A percentile compares a stretch with the other conserved stretches of the same genome.
These are phyloP conservation scores for Drosophila longiperda DNA, from an alignment of 2,888 invertebrate species.

Conservation along the genomic window DNA sequence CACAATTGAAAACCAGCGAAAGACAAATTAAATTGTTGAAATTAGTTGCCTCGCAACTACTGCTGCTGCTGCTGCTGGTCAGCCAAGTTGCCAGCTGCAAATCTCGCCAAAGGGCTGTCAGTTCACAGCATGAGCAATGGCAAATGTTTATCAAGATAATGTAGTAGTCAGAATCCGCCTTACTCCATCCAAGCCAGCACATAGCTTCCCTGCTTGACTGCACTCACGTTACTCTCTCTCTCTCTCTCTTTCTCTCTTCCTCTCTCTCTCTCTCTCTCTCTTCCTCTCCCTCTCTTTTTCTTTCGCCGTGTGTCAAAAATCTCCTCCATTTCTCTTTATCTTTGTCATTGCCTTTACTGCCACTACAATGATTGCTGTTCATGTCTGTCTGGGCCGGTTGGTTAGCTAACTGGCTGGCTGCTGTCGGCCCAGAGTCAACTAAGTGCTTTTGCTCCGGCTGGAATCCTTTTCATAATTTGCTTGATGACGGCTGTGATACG, in stretches of 20 bases:
- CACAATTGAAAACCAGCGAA: constrained; percentile 24
- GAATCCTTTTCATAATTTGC: constrained; percentile 75
- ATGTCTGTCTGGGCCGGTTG: constrained; percentile 14
- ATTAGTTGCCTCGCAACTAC: constrained; percentile 5
- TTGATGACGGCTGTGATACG: constrained; percentile 65
- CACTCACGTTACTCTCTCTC: constrained; percentile 62
- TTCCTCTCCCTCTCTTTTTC: constrained; percentile 12
- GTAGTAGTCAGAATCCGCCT: constrained; percentile 71
- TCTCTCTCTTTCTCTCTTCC: constrained; percentile 7
- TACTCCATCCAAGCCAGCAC: constrained; percentile 33
- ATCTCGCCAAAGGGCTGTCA: constrained; percentile 31
- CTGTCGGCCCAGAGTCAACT: constrained; percentile 46
- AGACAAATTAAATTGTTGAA: constrained; percentile 69
- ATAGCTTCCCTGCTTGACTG: constrained; percentile 55
- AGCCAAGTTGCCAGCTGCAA: constrained; percentile 28
- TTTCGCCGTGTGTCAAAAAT: neutral
- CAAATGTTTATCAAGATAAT: constrained; percentile 73
- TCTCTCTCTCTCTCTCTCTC: constrained; percentile 15
- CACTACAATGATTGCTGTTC: constrained; percentile 58
- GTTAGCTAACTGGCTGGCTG: constrained; percentile 19
- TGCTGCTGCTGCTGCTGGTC: constrained; percentile 30
- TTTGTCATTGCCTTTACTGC: constrained; percentile 56
- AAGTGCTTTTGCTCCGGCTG: constrained; percentile 14
- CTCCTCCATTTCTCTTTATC: constrained; percentile 7
- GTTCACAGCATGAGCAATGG: constrained; percentile 46